Percentiles rank a stretch among this genome's conserved stretches.
Evolutionary conservation across 2,888 invertebrate genomes (phyloP).

Genomic region (Cheilosia scutellata): DNA sequence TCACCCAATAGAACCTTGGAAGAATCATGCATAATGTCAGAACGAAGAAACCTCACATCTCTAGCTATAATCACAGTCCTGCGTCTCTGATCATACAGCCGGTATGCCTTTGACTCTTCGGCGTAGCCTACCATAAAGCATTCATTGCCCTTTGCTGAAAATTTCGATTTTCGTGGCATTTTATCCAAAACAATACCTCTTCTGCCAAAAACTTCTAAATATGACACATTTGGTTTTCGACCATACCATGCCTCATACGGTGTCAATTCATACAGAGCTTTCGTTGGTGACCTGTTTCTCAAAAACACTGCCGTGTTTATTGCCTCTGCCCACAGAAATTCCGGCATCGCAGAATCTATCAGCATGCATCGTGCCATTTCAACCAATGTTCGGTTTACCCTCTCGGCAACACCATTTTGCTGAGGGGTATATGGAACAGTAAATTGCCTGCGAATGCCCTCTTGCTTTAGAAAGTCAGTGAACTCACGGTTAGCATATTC

Average conservation of each 20-base stretch:
- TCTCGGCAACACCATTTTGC: conserved; percentile 3
- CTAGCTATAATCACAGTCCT: conserved; percentile 17
- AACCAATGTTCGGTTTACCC: conserved; percentile 8
- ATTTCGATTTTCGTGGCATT: conserved; percentile 38
- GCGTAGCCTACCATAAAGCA: conserved; percentile 35
- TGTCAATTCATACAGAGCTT: conserved; percentile 5
- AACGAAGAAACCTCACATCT: conserved; percentile 25
- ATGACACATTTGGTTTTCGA: conserved; percentile 37
- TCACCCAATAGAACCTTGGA: not conserved
- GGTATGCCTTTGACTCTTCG: conserved; percentile 35
- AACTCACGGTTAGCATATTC: conserved; percentile 13
- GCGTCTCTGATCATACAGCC: conserved; percentile 14
- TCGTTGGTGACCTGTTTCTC: conserved; percentile 56
- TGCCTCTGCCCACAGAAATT: conserved; percentile 1
- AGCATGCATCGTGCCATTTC: conserved; percentile 7
- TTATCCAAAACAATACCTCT: conserved; percentile 53
- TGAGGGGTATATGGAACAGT: conserved; percentile 24
- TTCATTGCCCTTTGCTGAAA: conserved; percentile 34
- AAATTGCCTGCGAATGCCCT: conserved; percentile 28
- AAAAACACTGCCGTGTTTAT: conserved; percentile 49
- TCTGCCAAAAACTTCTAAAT: conserved; percentile 52
- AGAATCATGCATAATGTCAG: not conserved
- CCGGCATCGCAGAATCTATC: not conserved
- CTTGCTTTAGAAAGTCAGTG: not conserved
- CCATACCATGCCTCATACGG: conserved; percentile 37